Evolutionary conservation across 92 coral and sea anemone species (phyloP), one percentile per base, ranked within the genome.

Genomic region (Desmophyllum pertusum): DNA sequence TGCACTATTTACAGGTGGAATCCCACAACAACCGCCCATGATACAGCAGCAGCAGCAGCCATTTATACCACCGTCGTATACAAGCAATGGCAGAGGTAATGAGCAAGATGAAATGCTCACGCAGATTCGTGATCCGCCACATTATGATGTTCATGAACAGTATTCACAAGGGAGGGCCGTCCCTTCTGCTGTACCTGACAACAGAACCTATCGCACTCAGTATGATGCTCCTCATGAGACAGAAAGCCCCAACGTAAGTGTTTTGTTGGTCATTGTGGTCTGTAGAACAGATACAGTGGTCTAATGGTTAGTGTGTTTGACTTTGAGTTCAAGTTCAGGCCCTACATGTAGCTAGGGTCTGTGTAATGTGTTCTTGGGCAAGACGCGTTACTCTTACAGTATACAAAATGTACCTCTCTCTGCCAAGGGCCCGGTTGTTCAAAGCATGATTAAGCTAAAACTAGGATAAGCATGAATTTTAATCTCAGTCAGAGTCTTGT

Each of bases 81-180:
- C 66, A 43, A 88, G 90, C 52, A 91, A 89, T 73, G 93, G 93
- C 9, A 92, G 93, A 76, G 93, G 90, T 21, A 79, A 80, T 53
- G 91, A 91, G 37, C 90, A 88, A 1, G 98, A 94, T 14, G 98
- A 94, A 73, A 84, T 82, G 85, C 33, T 80, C 19, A 53, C 91
- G 29, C 93, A 92, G 30, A 78, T 77, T 25, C 84, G 91, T 36
- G 91, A 81, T 13, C 77, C 75, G 65, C 70, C 71, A 51, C 90
- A 94, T 42, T 71, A 76, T 55, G 94, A 94, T n/a, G 42, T 77
- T 3, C 93, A 94, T 61, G 98, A 94, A 10, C 91, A 90, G 51
- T 94, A 89, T 70, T 75, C 89, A n/a, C 89, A 84, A 37, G 81
- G 78, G 9, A 71, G 88, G 65, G 85, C 53, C 3, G 80, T 48